A percentile compares a stretch with the other conserved stretches of the same genome.
Evolutionary conservation across 2,888 invertebrate genomes (phyloP).

Genomic region (Steinernema hermaphroditum): DNA sequence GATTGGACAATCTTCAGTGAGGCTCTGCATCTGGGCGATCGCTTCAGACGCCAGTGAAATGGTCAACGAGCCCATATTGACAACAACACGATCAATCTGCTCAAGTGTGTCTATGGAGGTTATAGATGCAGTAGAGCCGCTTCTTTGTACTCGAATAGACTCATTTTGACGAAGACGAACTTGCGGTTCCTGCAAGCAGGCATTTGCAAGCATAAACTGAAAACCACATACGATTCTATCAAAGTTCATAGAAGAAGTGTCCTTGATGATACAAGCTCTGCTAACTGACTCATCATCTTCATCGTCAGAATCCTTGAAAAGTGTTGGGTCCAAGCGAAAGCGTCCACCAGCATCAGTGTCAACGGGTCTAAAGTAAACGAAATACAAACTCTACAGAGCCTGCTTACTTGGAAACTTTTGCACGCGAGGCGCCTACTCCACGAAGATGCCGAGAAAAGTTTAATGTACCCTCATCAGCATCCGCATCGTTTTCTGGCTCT

Average conservation of each 20-base stretch:
- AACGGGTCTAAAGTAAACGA: background rate
- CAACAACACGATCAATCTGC: conserved; percentile 51
- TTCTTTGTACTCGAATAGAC: conserved; percentile 29
- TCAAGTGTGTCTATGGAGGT: conserved; percentile 42
- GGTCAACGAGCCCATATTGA: background rate
- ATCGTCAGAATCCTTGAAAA: background rate
- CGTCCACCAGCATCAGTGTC: background rate
- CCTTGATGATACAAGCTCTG: background rate
- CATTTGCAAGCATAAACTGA: too few relatives aligned
- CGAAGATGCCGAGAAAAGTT: background rate
- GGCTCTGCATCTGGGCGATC: background rate
- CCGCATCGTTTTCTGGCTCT: background rate
- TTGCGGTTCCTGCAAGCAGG: conserved; percentile 36
- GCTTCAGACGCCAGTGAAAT: background rate
- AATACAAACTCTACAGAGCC: too few relatives aligned
- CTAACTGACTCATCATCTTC: background rate
- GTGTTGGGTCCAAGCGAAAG: background rate
- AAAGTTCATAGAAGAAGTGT: background rate
- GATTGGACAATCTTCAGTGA: background rate
- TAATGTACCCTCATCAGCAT: background rate
- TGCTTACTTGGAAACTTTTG: background rate
- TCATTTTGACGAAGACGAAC: conserved; percentile 30
- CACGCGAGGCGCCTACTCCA: background rate
- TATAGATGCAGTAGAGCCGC: conserved; percentile 39
- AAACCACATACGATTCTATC: conserved; percentile 1